These are phyloP conservation scores for Perodicticus potto DNA, from an alignment of 2,797 vertebrate species.

Conservation along the genomic window DNA sequence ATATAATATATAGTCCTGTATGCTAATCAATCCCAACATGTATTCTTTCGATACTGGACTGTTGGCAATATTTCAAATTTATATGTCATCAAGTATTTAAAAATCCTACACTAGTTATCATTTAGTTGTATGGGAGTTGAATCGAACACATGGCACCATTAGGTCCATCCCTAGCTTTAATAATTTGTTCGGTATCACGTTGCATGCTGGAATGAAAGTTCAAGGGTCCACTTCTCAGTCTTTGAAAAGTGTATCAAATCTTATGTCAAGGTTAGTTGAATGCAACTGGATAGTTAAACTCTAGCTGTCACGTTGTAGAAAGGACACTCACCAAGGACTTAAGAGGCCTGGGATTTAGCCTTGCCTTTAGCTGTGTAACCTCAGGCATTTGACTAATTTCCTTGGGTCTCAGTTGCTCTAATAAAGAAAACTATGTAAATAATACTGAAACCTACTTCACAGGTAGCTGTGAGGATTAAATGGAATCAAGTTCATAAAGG, in stretches of 20 bases:
- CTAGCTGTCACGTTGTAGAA: neutral
- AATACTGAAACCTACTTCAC: neutral
- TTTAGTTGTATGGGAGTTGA: neutral
- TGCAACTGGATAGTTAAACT: conserved; percentile 36
- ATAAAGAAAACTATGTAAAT: neutral
- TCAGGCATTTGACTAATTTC: conserved; percentile 32
- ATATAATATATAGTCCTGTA: conserved; percentile 17
- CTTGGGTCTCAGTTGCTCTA: conserved; percentile 11
- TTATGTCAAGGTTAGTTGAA: neutral
- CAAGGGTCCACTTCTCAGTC: conserved; percentile 18
- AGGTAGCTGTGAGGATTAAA: neutral
- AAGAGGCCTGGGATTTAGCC: neutral
- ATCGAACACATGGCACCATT: conserved; percentile 38
- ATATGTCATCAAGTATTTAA: conserved; percentile 69
- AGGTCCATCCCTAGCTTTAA: conserved; percentile 43
- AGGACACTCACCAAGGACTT: conserved; percentile 23
- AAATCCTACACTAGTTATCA: conserved; percentile 50
- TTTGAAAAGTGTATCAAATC: conserved; percentile 59
- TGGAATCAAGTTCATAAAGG: neutral
- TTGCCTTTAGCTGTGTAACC: neutral
- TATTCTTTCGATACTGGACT: conserved; percentile 26
- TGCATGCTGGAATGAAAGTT: conserved; percentile 16
- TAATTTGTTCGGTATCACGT: conserved; percentile 32
- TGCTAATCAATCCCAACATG: conserved; percentile 40
- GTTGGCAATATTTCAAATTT: conserved; percentile 46